phyloP scores from a whole-genome alignment of 2,888 invertebrate species.

The Phlogophora meticulosa region DNA sequence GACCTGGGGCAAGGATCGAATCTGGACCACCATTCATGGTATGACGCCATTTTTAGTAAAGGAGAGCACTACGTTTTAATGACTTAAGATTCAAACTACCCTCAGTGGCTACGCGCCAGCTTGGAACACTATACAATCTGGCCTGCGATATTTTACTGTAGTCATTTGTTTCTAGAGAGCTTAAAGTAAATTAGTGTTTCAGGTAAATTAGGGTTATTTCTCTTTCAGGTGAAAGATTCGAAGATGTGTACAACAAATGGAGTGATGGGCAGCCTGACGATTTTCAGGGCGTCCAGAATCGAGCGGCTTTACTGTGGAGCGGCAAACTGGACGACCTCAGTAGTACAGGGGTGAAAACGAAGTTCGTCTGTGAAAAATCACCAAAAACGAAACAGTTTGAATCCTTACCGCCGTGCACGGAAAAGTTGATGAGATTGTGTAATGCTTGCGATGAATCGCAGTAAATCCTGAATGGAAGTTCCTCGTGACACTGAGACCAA shows the following conservation, averaged over 20 bases:
- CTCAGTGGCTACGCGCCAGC: no score
- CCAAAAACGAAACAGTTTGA: constrained; percentile 24
- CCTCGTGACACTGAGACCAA: neutral
- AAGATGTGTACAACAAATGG: constrained; percentile 31
- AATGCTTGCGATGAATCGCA: constrained; percentile 3
- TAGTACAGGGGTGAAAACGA: neutral
- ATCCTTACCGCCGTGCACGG: neutral
- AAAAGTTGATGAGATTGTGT: constrained; percentile 17
- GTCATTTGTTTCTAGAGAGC: no score
- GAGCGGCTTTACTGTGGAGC: neutral
- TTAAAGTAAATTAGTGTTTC: no score
- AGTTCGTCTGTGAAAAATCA: constrained; percentile 42
- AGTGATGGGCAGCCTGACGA: constrained; percentile 12
- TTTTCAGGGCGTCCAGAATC: neutral
- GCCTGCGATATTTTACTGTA: no score
- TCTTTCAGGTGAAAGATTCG: constrained; percentile 28
- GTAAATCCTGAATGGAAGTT: neutral
- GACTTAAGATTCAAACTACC: no score
- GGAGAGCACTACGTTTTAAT: no score
- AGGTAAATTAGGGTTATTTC: neutral
- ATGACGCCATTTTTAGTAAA: no score
- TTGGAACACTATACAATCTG: no score
- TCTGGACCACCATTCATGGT: constrained; percentile 38
- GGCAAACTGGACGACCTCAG: neutral
- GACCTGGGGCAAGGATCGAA: constrained; percentile 15